Evolutionary conservation across 1,140 invertebrate species (phyloP).

Genomic region (Drosophila nigromelanica): DNA sequence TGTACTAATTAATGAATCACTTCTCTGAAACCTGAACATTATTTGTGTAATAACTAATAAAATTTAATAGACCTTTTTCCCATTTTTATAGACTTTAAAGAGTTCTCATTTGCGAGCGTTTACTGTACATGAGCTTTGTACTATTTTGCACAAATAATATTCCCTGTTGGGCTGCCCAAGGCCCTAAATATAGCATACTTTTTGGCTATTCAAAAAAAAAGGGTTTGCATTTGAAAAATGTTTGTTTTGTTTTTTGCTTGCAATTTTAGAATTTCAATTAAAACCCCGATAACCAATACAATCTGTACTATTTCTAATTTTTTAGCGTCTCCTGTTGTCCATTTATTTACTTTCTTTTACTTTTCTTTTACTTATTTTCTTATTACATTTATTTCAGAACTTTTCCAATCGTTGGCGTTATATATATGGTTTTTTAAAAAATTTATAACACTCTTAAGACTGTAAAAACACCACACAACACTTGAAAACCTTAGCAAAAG

Average conservation of each 20-base stretch:
- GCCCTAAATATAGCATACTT: conserved; percentile 10
- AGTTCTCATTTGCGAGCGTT: too few relatives aligned
- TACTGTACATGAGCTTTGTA: background rate
- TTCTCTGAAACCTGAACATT: too few relatives aligned
- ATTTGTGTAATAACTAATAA: too few relatives aligned
- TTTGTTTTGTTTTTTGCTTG: background rate
- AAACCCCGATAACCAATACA: too few relatives aligned
- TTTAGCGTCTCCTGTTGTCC: background rate
- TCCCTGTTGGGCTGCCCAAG: background rate
- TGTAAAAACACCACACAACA: conserved; percentile 14
- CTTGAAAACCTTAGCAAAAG: background rate
- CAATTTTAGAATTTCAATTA: background rate
- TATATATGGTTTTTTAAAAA: conserved; percentile 77
- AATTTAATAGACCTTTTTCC: too few relatives aligned
- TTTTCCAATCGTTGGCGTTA: conserved; percentile 84
- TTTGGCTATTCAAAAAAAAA: conserved; percentile 4
- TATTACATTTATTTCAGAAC: conserved; percentile 74
- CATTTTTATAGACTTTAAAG: too few relatives aligned
- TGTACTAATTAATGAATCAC: background rate
- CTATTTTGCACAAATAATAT: background rate
- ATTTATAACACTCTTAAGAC: conserved; percentile 55
- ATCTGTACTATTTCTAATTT: background rate
- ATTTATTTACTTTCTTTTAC: conserved; percentile 17
- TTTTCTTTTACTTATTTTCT: conserved; percentile 24
- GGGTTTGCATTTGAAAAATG: background rate